Conservation (phyloP, 2,888 invertebrate genomes). For the Hipparchia sbordonii region DNA sequence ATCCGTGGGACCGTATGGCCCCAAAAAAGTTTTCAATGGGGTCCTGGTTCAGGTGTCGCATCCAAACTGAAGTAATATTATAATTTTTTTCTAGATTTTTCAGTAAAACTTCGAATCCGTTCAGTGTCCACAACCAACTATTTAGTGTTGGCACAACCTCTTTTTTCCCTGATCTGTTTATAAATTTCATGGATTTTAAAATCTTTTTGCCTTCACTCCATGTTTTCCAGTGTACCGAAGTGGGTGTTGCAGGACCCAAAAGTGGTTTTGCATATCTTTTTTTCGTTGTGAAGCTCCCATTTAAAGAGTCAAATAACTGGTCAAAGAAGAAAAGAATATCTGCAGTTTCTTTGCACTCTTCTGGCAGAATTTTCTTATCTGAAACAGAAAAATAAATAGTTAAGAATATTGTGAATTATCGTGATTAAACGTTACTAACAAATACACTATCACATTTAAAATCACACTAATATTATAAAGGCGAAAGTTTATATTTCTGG, state of each 20-base stretch:
- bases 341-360: background rate
- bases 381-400: background rate
- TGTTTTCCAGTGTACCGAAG: background rate
- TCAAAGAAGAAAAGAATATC: background rate
- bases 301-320: background rate
- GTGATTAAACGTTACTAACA: too few species aligned
- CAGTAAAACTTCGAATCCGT: background rate
- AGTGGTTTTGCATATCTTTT: background rate
- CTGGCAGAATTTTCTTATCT: slow-evolving; percentile 2
- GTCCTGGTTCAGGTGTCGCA: background rate
- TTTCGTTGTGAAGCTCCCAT: background rate
- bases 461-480: too few species aligned
- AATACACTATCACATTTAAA: too few species aligned
- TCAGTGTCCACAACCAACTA: background rate
- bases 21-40: slow-evolving; percentile 1
- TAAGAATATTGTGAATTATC: too few species aligned
- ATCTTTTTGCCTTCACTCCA: slow-evolving; percentile 1
- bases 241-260: background rate
- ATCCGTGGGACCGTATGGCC: background rate
- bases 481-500: too few species aligned
- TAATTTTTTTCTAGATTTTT: background rate
- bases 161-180: background rate
- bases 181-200: background rate
- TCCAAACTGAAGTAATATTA: background rate
- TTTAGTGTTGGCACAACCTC: background rate